Evolutionary conservation across 1,140 invertebrate genomes (phyloP).

Genomic region (Zaprionus ghesquierei): DNA sequence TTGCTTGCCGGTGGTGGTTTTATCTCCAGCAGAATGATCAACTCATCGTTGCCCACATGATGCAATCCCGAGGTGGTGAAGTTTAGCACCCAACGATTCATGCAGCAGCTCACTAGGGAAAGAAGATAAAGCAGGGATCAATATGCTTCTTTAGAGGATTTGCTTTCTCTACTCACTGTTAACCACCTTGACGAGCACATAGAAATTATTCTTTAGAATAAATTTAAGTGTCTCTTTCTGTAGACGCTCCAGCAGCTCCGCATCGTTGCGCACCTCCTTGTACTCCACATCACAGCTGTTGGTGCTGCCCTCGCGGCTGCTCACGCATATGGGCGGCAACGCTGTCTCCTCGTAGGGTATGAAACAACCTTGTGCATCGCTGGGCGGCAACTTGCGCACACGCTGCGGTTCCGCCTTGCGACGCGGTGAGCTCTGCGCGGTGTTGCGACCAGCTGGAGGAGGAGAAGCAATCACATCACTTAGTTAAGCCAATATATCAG

Average conservation of each 20-base stretch:
- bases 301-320: constrained; percentile 41
- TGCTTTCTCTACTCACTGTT: constrained; percentile 85
- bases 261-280: constrained; percentile 84
- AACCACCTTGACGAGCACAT: constrained; percentile 90
- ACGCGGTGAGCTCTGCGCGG: constrained; percentile 60
- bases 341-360: constrained; percentile 84
- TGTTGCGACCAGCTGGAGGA: constrained; percentile 38
- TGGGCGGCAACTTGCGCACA: constrained; percentile 62
- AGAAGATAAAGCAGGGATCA: neutral
- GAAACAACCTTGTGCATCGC: constrained; percentile 85
- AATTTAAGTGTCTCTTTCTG: constrained; percentile 88
- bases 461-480: neutral
- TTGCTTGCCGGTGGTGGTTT: constrained; percentile 80
- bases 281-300: constrained; percentile 84
- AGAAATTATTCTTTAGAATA: constrained; percentile 91
- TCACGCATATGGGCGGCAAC: constrained; percentile 84
- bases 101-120: constrained; percentile 90
- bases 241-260: constrained; percentile 83
- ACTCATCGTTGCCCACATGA: constrained; percentile 93
- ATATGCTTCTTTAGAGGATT: neutral
- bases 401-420: constrained; percentile 60
- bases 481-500: neutral
- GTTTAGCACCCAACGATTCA: constrained; percentile 91
- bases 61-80: constrained; percentile 91
- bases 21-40: constrained; percentile 91